Percentiles rank a stretch among this genome's conserved stretches.
phyloP scores from a whole-genome alignment of 2,113 vertebrate genomes.

The Urocynchramus pylzowi region DNA sequence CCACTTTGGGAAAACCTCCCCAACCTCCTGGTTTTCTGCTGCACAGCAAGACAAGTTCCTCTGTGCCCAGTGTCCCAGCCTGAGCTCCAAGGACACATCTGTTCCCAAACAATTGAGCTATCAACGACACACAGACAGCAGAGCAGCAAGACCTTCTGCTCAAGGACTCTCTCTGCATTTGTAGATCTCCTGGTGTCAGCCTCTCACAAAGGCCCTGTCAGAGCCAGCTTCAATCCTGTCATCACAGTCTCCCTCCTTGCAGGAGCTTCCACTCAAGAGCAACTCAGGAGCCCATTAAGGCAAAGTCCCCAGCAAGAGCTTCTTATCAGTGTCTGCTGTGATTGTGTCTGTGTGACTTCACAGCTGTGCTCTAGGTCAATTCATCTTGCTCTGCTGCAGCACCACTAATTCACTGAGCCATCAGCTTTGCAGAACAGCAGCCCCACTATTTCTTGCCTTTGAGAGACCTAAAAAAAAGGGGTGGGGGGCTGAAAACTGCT shows the following conservation, averaged over 20 bases:
- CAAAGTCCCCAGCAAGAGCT: slow-evolving; percentile 37
- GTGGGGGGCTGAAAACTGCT: not conserved
- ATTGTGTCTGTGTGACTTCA: slow-evolving; percentile 48
- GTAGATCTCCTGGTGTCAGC: not conserved
- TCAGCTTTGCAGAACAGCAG: not conserved
- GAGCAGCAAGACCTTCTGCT: slow-evolving; percentile 39
- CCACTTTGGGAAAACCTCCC: not conserved
- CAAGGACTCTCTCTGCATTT: slow-evolving; percentile 15
- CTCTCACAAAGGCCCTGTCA: slow-evolving; percentile 35
- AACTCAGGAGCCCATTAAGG: slow-evolving; percentile 42
- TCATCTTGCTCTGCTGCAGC: slow-evolving; percentile 2
- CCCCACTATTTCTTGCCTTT: not conserved
- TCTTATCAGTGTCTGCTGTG: slow-evolving; percentile 46
- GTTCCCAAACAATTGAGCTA: slow-evolving; percentile 31
- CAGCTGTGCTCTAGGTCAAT: slow-evolving; percentile 47
- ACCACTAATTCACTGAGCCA: not conserved
- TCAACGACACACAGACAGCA: slow-evolving; percentile 5
- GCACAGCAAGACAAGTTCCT: not conserved
- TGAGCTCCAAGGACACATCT: slow-evolving; percentile 23
- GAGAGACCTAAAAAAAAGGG: not conserved
- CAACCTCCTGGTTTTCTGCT: not conserved
- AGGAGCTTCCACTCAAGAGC: slow-evolving; percentile 39
- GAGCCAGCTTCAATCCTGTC: slow-evolving; percentile 36
- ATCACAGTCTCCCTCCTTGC: slow-evolving; percentile 1
- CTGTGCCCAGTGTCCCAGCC: not conserved